Evolutionary conservation across 1,140 invertebrate genomes (phyloP).

Genomic region (Eriocheir sinensis): DNA sequence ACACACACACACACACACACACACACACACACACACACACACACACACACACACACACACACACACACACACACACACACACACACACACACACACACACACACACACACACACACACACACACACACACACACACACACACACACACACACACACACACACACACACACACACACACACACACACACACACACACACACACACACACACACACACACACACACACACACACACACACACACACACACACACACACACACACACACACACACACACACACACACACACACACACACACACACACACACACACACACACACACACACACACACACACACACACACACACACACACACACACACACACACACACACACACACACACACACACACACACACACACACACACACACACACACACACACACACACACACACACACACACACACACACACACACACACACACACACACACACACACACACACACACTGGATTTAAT

Average conservation of each 20-base stretch:
- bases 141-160: constrained; percentile 22
- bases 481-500: neutral
- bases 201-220: constrained; percentile 22
- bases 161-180: constrained; percentile 22
- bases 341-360: constrained; percentile 22
- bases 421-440: neutral
- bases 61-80: neutral
- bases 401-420: constrained; percentile 22
- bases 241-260: constrained; percentile 22
- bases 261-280: constrained; percentile 22
- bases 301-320: constrained; percentile 22
- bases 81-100: neutral
- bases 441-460: neutral
- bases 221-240: constrained; percentile 22
- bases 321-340: constrained; percentile 22
- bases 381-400: constrained; percentile 22
- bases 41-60: neutral
- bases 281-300: constrained; percentile 22
- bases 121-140: neutral
- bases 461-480: constrained; percentile 22
- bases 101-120: neutral
- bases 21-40: neutral
- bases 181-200: constrained; percentile 22
- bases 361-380: constrained; percentile 13
- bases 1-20: neutral